Evolutionary conservation across 1,140 invertebrate genomes (phyloP), one percentile per base, ranked within the genome.

Genomic region (Drosophila setifemur): DNA sequence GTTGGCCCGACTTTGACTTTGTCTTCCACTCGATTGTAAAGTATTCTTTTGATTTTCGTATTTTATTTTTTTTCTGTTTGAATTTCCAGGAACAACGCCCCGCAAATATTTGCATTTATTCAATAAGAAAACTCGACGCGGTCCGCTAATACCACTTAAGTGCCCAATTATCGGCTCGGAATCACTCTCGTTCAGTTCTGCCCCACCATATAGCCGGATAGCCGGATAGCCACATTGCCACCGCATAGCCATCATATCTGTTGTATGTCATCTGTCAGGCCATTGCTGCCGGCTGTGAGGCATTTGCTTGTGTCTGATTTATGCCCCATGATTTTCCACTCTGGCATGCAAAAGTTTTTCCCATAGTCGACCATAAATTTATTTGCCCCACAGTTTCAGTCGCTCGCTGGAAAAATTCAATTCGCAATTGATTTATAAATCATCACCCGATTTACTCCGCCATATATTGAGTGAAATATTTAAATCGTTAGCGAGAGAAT

Each of bases 321-420:
- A 86, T 85, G 72, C 72, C 71, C 76, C 81, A 86, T 87, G 82
- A 87, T 86, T 86, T 86, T 86, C 82, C 82, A 82, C 82, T 76
- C 57, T 87, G 82, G 72, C 81, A 86, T 73, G 81, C 81, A 52
- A 86, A 57, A 73, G 61, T 77, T 77, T 79, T 82, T 66, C 61
- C 61, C 76, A 73, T 55, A 78, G 60, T 29, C 40, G 26, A 40
- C 54, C 71, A 75, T 82, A 82, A 81, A 81, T 81, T 73, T 63
- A 82, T 82, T 64, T 47, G 57, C 47, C 54, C 73, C 67, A 67
- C 71, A 42, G 71, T 63, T 76, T 72, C n/a, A n/a, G n/a, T n/a
- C n/a, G n/a, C n/a, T 81, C 72, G 31, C 39, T 40, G 63, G 63
- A 63, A 68, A 79, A 82, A 73, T 85, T 77, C 69, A 83, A 78